These are phyloP conservation scores for Sesia apiformis DNA, from an alignment of 2,888 invertebrate species.

Conservation along the genomic window DNA sequence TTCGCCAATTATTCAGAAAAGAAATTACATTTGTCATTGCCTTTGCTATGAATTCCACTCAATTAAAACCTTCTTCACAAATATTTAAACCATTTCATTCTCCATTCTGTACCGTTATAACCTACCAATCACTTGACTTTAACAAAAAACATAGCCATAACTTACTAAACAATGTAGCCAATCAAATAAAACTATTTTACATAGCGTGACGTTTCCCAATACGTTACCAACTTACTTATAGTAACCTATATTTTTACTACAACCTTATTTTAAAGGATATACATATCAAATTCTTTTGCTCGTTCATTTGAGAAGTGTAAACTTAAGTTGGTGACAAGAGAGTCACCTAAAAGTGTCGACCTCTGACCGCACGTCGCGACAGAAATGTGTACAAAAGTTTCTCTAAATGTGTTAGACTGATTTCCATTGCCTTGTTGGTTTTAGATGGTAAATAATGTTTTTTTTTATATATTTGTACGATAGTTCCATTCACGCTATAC, in stretches of 20 bases:
- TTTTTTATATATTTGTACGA: too few relatives aligned
- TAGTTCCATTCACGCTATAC: too few relatives aligned
- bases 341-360: slow-evolving; percentile 32
- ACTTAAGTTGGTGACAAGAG: slow-evolving; percentile 15
- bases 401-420: slow-evolving; percentile 33
- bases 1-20: too few relatives aligned
- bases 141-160: background rate
- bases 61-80: too few relatives aligned
- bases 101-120: background rate
- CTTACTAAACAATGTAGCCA: slow-evolving; percentile 1
- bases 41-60: too few relatives aligned
- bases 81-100: too few relatives aligned
- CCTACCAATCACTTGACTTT: background rate
- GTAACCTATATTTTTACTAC: too few relatives aligned
- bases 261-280: background rate
- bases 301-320: background rate
- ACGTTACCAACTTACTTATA: background rate
- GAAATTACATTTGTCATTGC: too few relatives aligned
- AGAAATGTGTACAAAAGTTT: slow-evolving; percentile 35
- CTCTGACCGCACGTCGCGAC: slow-evolving; percentile 22
- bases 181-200: slow-evolving; percentile 1
- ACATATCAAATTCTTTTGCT: background rate
- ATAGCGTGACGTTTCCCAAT: slow-evolving; percentile 1
- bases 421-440: slow-evolving; percentile 14
- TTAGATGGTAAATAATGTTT: background rate